Evolutionary conservation across 2,888 invertebrate species (phyloP).

Genomic region (Anoplius nigerrimus): DNA sequence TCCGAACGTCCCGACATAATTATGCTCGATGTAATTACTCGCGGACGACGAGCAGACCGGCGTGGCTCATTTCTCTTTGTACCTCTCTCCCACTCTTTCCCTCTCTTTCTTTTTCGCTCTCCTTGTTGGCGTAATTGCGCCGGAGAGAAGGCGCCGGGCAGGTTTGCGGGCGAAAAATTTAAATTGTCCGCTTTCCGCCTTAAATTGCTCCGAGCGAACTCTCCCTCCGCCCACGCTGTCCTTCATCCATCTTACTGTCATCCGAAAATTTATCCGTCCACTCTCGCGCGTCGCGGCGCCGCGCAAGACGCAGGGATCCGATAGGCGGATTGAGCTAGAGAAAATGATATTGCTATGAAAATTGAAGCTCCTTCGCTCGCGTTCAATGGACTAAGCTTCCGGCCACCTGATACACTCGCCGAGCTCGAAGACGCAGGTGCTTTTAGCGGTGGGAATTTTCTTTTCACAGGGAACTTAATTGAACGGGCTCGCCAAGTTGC

Average conservation of each 20-base stretch:
- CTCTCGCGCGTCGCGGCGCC: not conserved
- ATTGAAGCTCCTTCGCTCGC: not conserved
- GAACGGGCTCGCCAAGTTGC: too few relatives aligned
- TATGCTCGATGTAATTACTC: slow-evolving; percentile 17
- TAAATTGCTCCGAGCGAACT: slow-evolving; percentile 21
- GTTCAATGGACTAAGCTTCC: too few relatives aligned
- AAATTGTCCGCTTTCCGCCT: slow-evolving; percentile 42
- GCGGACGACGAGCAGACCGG: not conserved
- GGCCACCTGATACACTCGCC: too few relatives aligned
- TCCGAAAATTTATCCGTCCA: slow-evolving; percentile 48
- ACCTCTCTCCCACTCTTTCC: too few relatives aligned
- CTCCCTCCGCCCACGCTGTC: slow-evolving; percentile 30
- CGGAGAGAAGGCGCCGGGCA: not conserved
- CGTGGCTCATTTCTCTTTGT: too few relatives aligned
- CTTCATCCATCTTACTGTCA: slow-evolving; percentile 53
- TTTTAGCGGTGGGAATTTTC: too few relatives aligned
- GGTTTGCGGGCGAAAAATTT: slow-evolving; percentile 41
- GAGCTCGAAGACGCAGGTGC: too few relatives aligned
- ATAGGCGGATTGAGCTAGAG: not conserved
- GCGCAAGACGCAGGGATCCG: not conserved
- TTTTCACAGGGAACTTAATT: too few relatives aligned
- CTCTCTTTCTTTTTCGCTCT: not conserved
- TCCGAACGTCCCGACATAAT: slow-evolving; percentile 15
- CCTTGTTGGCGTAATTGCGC: slow-evolving; percentile 18
- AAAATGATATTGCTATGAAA: not conserved